Evolutionary conservation across 2,888 invertebrate genomes (phyloP).

Genomic region (Azorinus chamasolen): DNA sequence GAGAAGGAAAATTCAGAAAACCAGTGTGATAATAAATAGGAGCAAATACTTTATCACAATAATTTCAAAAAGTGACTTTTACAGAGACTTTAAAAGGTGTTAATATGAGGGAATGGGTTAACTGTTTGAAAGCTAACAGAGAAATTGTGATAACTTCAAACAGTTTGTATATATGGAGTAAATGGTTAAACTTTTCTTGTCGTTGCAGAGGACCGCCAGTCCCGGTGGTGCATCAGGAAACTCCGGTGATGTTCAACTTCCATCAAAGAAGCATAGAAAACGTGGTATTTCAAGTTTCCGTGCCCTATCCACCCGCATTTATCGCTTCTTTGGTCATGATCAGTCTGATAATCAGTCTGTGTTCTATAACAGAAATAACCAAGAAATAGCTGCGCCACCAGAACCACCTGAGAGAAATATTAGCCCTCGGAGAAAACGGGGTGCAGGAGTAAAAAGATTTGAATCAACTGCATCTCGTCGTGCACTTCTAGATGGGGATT

Average conservation of each 20-base stretch:
- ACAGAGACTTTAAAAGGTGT: no score
- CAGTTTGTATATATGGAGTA: no score
- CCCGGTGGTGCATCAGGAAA: slow-evolving; percentile 46
- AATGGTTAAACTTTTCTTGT: no score
- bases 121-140: no score
- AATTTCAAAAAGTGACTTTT: no score
- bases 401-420: slow-evolving; percentile 55
- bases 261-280: slow-evolving; percentile 6
- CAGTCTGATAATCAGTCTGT: slow-evolving; percentile 46
- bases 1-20: no score
- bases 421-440: slow-evolving; percentile 27
- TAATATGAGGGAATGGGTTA: no score
- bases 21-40: no score
- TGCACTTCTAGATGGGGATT: slow-evolving; percentile 55
- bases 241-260: slow-evolving; percentile 26
- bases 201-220: slow-evolving; percentile 10
- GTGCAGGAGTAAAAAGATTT: slow-evolving; percentile 30
- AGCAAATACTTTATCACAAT: no score
- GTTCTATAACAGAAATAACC: slow-evolving; percentile 47
- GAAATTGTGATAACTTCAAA: no score
- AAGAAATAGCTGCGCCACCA: slow-evolving; percentile 27
- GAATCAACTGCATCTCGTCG: slow-evolving; percentile 56
- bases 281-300: slow-evolving; percentile 53
- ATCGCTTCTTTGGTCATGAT: slow-evolving; percentile 44
- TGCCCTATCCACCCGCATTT: slow-evolving; percentile 54